Percentiles rank a stretch among this genome's conserved stretches.
Conservation (phyloP, 1,140 invertebrate genomes). For the Drosophila suzukii region DNA sequence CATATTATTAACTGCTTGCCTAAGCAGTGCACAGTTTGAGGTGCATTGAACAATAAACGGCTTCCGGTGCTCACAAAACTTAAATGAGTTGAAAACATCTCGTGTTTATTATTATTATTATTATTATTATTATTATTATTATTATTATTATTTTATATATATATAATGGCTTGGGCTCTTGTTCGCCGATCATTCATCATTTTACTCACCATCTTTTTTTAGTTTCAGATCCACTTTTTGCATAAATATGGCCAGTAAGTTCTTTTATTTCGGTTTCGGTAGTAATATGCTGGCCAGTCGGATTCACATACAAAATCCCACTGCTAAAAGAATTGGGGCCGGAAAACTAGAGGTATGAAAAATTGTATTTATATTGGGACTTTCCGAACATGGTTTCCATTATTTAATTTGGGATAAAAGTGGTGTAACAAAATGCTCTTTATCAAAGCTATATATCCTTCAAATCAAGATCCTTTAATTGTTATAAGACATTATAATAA, state of each 20-base stretch:
- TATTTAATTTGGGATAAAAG: too few relatives aligned
- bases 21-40: neutral
- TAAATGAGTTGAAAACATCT: neutral
- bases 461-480: too few relatives aligned
- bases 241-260: slow-evolving; percentile 54
- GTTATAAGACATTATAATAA: too few relatives aligned
- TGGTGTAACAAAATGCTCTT: too few relatives aligned
- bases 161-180: too few relatives aligned
- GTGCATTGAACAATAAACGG: neutral
- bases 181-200: neutral
- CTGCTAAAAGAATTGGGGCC: slow-evolving; percentile 66
- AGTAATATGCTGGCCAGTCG: slow-evolving; percentile 75
- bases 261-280: slow-evolving; percentile 80
- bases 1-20: neutral
- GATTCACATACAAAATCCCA: slow-evolving; percentile 78
- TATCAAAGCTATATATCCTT: too few relatives aligned
- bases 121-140: too few relatives aligned
- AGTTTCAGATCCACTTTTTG: slow-evolving; percentile 8
- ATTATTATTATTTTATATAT: too few relatives aligned
- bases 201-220: neutral
- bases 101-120: too few relatives aligned
- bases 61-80: neutral
- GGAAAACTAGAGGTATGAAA: slow-evolving; percentile 63
- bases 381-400: too few relatives aligned
- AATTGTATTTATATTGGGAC: too few relatives aligned